A percentile compares a stretch with the other conserved stretches of the same genome.
Evolutionary conservation across 2,888 invertebrate species (phyloP).

Genomic region (Apocheima hispidaria): DNA sequence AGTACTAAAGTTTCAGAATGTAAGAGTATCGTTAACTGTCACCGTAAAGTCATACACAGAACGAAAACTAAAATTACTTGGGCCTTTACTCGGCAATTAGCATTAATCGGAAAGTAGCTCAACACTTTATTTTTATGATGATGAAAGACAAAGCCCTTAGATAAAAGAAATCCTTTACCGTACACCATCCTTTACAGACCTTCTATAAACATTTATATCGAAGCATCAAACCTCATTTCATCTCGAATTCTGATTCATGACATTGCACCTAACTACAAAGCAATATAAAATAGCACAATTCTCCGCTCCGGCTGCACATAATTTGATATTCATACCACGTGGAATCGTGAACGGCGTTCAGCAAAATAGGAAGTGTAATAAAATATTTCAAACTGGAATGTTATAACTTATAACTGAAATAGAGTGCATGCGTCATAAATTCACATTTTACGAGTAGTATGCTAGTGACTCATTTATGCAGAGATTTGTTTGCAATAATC

Average conservation of each 20-base stretch:
- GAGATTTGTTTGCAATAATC: neutral
- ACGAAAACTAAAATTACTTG: no score
- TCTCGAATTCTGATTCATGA: neutral
- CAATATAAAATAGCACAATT: slow-evolving; percentile 61
- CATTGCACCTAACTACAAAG: slow-evolving; percentile 54
- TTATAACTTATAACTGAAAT: slow-evolving; percentile 75
- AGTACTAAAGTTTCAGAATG: no score
- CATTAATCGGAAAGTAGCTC: no score
- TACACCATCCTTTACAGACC: no score
- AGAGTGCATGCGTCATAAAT: slow-evolving; percentile 68
- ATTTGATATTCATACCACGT: slow-evolving; percentile 78
- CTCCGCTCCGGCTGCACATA: slow-evolving; percentile 52
- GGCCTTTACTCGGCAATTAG: no score
- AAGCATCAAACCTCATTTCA: neutral
- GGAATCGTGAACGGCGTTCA: slow-evolving; percentile 72
- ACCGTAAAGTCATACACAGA: no score
- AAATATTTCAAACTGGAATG: slow-evolving; percentile 75
- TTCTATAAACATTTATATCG: no score
- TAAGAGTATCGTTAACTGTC: no score
- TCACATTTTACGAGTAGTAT: slow-evolving; percentile 42
- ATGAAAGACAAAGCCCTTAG: no score
- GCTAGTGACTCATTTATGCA: neutral
- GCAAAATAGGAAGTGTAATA: slow-evolving; percentile 75
- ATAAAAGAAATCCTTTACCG: no score
- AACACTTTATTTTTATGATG: no score